These are phyloP conservation scores for Sylvia atricapilla DNA, from an alignment of 2,113 vertebrate species.

Conservation along the genomic window DNA sequence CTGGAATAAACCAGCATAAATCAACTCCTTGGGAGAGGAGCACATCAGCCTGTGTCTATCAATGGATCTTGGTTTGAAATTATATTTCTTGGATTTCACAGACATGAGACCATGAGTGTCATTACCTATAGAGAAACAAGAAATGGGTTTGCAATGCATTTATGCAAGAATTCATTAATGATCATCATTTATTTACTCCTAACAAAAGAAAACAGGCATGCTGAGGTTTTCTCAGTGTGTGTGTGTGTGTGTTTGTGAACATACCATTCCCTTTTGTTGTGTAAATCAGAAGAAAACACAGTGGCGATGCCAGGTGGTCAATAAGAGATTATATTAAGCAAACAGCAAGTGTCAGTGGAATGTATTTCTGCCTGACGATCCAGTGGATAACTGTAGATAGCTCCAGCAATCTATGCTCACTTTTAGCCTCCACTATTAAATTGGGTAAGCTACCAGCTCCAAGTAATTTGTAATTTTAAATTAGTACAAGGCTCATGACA, in stretches of 20 bases:
- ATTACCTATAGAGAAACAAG: neutral
- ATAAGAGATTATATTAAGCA: neutral
- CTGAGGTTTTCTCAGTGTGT: neutral
- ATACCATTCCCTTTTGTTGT: neutral
- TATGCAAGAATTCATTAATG: neutral
- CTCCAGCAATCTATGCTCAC: neutral
- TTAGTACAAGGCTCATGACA: conserved; percentile 35
- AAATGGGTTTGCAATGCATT: neutral
- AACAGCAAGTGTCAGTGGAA: neutral
- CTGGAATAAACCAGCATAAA: neutral
- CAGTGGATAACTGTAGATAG: neutral
- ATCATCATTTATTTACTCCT: neutral
- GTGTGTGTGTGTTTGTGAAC: neutral
- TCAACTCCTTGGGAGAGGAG: fast-evolving
- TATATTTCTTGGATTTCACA: neutral
- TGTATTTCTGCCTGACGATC: neutral
- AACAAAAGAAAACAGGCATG: neutral
- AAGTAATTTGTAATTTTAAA: conserved; percentile 53
- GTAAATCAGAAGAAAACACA: neutral
- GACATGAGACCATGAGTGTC: neutral
- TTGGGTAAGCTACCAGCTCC: neutral
- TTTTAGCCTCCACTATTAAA: conserved; percentile 1
- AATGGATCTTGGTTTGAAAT: neutral
- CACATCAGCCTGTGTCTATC: neutral
- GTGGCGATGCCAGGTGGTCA: neutral